Conservation (phyloP, 1,140 invertebrate species). For the Chironomus tepperi region DNA sequence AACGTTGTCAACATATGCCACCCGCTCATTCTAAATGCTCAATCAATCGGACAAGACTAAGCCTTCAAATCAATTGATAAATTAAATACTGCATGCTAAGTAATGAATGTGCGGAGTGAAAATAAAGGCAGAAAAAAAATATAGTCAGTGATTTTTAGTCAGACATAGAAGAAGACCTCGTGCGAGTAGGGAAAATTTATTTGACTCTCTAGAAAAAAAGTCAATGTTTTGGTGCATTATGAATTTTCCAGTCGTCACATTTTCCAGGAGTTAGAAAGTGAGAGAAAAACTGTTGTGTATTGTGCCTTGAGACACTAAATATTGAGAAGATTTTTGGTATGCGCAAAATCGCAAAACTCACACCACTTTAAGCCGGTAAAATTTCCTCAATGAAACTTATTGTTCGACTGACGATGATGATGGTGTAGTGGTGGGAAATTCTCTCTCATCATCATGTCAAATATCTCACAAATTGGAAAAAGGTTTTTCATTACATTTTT, state of each 20-base stretch:
- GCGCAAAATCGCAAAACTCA: not conserved
- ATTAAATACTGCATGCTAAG: no score
- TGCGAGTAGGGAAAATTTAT: no score
- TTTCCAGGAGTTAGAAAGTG: not conserved
- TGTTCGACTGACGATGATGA: not conserved
- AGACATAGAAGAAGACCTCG: no score
- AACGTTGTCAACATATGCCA: no score
- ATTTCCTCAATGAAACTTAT: conserved; percentile 5
- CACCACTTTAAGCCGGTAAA: not conserved
- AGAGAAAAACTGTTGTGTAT: not conserved
- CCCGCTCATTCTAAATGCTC: no score
- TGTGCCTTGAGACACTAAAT: not conserved
- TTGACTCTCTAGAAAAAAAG: no score
- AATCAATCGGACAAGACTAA: no score
- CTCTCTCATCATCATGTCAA: not conserved
- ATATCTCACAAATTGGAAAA: not conserved
- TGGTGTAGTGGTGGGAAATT: not conserved
- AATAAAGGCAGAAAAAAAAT: no score
- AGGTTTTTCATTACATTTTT: not conserved
- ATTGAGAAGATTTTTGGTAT: not conserved
- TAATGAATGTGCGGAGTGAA: no score
- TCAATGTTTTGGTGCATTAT: no score
- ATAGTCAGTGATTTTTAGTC: no score
- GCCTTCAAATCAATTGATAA: no score
- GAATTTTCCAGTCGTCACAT: not conserved